A percentile compares a stretch with the other conserved stretches of the same genome.
Conservation (phyloP, 1,140 invertebrate species). For the Eumaeus atala region DNA sequence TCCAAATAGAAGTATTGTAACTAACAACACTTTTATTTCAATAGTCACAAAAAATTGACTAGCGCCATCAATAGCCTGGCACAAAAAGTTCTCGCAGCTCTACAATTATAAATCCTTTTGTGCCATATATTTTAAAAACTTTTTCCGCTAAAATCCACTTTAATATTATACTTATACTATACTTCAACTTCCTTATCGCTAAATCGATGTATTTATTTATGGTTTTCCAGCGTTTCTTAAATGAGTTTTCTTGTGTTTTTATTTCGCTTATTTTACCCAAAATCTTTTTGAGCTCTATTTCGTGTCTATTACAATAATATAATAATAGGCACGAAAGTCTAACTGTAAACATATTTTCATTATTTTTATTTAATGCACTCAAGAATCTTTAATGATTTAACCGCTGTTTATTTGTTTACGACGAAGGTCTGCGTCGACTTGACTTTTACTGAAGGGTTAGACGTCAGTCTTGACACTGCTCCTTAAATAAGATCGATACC, state of each 20-base stretch:
- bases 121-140: neutral
- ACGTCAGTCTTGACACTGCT: too few species aligned
- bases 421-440: too few species aligned
- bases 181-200: conserved; percentile 8
- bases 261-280: neutral
- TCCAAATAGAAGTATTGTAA: too few species aligned
- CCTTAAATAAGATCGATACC: too few species aligned
- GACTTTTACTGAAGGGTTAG: too few species aligned
- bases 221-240: neutral
- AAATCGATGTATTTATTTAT: conserved; percentile 6
- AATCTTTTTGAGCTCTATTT: too few species aligned
- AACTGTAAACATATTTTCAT: too few species aligned
- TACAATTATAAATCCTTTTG: neutral
- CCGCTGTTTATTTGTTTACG: too few species aligned
- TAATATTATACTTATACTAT: neutral
- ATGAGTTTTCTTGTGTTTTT: neutral
- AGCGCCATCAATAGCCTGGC: neutral
- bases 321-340: too few species aligned
- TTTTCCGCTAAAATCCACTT: conserved; percentile 1
- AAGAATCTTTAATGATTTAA: too few species aligned
- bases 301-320: too few species aligned
- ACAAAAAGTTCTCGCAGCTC: neutral
- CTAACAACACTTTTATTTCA: neutral
- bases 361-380: too few species aligned
- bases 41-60: neutral